Conservation (phyloP, 2,113 vertebrate species). For the Amazona vittata region DNA sequence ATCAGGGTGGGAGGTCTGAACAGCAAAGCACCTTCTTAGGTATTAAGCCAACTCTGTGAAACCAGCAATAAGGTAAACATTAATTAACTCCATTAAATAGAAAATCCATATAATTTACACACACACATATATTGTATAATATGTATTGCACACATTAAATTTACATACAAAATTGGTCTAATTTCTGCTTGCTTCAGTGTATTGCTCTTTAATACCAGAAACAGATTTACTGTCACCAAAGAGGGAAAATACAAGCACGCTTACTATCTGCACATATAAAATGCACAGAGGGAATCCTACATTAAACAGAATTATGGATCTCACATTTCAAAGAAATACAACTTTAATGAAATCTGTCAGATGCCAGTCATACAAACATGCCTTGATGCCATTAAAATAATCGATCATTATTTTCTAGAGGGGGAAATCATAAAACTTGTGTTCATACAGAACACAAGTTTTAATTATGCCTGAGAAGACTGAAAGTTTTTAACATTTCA, state of each 20-base stretch:
- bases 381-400: slow-evolving; percentile 14
- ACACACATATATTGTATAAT: background rate
- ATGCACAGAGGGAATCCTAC: background rate
- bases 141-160: background rate
- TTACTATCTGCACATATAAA: background rate
- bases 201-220: background rate
- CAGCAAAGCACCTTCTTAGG: background rate
- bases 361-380: background rate
- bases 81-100: background rate
- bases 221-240: background rate
- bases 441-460: background rate
- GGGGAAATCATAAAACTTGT: background rate
- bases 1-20: background rate
- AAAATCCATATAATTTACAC: background rate
- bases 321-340: background rate
- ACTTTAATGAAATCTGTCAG: background rate
- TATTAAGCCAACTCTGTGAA: background rate
- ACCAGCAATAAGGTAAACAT: background rate
- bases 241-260: background rate
- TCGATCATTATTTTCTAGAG: background rate
- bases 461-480: background rate
- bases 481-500: background rate
- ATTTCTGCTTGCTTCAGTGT: background rate
- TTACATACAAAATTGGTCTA: background rate
- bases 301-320: slow-evolving; percentile 21